Evolutionary conservation across 2,888 invertebrate genomes (phyloP), one percentile per base, ranked within the genome.

Genomic region (Melieria picta): DNA sequence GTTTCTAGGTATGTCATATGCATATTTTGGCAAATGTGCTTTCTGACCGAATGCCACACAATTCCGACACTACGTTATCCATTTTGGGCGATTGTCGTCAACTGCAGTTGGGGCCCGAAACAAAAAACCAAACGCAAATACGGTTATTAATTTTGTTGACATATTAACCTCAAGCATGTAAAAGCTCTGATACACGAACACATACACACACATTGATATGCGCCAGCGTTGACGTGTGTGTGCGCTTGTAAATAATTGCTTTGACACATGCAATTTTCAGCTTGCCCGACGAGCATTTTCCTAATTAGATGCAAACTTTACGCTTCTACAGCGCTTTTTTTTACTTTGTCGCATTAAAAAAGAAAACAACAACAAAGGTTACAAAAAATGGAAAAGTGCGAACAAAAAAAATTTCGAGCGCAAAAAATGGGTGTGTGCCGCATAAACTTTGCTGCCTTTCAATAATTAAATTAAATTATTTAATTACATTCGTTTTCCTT

Each of bases 381-480:
- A n/a, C 50, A 60, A 30, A 65, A 13, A 52, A 11, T 30, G 43
- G 68, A 16, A 45, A 52, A 72, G 60, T 56, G 30, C 55, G 13
- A 60, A 60, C 58, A 61, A 50, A 58, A 56, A 56, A 68, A 50
- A 63, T 64, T 30, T 58, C 30, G 43, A 30, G 30, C 30, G 13
- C 48, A 62, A 11, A 48, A 67, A 60, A 55, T 65, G 77, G 75
- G 76, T 77, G 76, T 74, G 67, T 72, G 52, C 66, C 57, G 58
- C 58, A 63, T 71, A 69, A 73, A 74, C 56, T 72, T 75, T 74
- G 75, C 74, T 77, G 75, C 69, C 76, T 77, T 77, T 79, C 77
- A 77, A 78, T 78, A 78, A 77, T 76, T 74, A 78, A 79, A 79
- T 79, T 72, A 78, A 77, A 78, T 79, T 76, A 79, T 78, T 79